These are phyloP conservation scores for Cryptotis parvus DNA, from an alignment of 2,113 vertebrate genomes.

Conservation along the genomic window DNA sequence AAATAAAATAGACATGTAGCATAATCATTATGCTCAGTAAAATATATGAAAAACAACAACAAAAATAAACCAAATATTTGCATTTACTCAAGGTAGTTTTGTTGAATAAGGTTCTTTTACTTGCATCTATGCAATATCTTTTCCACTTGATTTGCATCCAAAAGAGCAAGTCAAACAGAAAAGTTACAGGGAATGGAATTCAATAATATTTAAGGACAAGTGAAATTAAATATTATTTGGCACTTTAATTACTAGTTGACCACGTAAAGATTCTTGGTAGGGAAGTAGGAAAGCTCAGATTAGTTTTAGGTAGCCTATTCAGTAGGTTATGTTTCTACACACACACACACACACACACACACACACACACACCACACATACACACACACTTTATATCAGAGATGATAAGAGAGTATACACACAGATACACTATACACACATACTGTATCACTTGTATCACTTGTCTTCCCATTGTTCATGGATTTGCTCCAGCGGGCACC, in stretches of 20 bases:
- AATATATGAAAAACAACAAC: neutral
- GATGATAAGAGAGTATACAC: too few relatives aligned
- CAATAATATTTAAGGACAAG: constrained; percentile 66
- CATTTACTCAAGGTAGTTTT: constrained; percentile 38
- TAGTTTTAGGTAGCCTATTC: constrained; percentile 20
- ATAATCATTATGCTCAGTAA: constrained; percentile 51
- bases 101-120: constrained; percentile 37
- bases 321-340: constrained; percentile 32
- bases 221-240: constrained; percentile 71
- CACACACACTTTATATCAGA: neutral
- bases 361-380: neutral
- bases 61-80: neutral
- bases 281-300: constrained; percentile 8
- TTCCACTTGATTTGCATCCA: constrained; percentile 63
- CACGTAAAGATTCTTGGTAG: neutral
- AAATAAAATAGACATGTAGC: constrained; percentile 9
- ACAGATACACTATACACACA: too few relatives aligned
- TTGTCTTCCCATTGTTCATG: too few relatives aligned
- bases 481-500: too few relatives aligned
- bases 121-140: constrained; percentile 65
- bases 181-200: constrained; percentile 72
- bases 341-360: neutral
- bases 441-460: too few relatives aligned
- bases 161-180: constrained; percentile 60
- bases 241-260: constrained; percentile 53